Base-by-base conservation (phyloP, 2,888 invertebrate species). In the Lochmaea crataegi region DNA sequence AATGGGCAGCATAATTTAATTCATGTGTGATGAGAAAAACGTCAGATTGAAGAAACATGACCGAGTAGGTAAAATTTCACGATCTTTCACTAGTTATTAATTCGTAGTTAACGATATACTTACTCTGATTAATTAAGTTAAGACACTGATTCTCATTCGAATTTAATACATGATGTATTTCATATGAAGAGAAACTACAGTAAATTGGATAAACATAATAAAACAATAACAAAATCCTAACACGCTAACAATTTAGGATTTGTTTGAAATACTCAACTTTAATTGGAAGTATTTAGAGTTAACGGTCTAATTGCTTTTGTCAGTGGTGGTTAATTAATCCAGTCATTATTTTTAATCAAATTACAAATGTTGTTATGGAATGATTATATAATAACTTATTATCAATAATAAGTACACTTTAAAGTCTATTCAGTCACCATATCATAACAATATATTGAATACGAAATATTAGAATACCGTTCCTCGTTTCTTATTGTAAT, bases 1-100 rank as follows among this genome's bases (percentile, higher is more conserved):
- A 75, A 69, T 57, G 75, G 68, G 58, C 73, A 57, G 71, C 66
- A 73, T 64, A 71, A 74, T 76, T 71, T 73, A 71, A 71, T 71
- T 73, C 73, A 68, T 45, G 71, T 68, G 60, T 71, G 68, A 66
- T 45, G 66, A 18, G 68, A 68, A 61, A 42, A 53, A 68, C 61
- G 61, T 18, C 56, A 68, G 68, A 68, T 65, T 61, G 58, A n/a
- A 42, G 57, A 42, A 68, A 68, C 68, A 61, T 68, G 58, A 60
- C 18, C 58, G 68, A 26, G 48, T 45, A 48, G 9, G 22, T 57
- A 26, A 26, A 57, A 57, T 57, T 57, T 22, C 5, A 26, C 22
- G 57, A 26, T 57, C 12, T 57, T 57, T 57, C 12, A 11, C 22
- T 45, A 6, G 48, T 48, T n/a, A 48, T n/a, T 14, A 48, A 48